Evolutionary conservation across 2,888 invertebrate species (phyloP), one percentile per base, ranked within the genome.

Genomic region (Abrostola tripartita): DNA sequence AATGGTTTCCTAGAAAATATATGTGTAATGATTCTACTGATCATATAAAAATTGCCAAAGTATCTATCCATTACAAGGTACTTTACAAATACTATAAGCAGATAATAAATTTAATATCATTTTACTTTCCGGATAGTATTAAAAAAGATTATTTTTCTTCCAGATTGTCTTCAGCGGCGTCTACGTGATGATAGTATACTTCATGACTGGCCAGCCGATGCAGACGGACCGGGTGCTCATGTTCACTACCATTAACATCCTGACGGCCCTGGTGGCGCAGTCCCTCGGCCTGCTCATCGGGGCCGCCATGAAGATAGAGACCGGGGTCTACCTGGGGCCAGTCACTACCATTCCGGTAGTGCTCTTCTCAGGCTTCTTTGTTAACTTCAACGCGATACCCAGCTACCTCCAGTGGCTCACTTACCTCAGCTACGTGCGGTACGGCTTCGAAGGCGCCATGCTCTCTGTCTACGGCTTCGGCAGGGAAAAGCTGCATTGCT

Each of bases 131-230:
- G n/a, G n/a, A 9, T 9, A 14, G 5, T 35, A 10, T 12, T 52
- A 0, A 52, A 14, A 37, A 44, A 12, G 11, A 5, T 0, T 36
- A 0, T 37, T 12, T 6, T 0, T 14, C 65, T 95, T 95, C 5
- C 95, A 98, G 98, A 96, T 98, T 69, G 95, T 98, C 67, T 97
- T 98, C 89, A 98, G 98, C 57, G 96, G 97, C 62, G 96, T 98
- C 38, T 98, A 98, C 89, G 97, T 98, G 62, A 95, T 97, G 81
- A 98, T 99, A 78, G 98, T 99, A 10, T 99, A 99, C 93, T 98
- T 98, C 93, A 97, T 99, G 96, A 99, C 99, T 37, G 97, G 98
- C 8, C 99, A 99, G 90, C 99, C 99, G n/a, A 96, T 97, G 93
- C 98, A 99, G 85, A 95, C 96, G 59, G 96, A 96, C 66, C 96